These are phyloP conservation scores for Brachycybe producta DNA, from an alignment of 2,888 invertebrate genomes.

Conservation along the genomic window DNA sequence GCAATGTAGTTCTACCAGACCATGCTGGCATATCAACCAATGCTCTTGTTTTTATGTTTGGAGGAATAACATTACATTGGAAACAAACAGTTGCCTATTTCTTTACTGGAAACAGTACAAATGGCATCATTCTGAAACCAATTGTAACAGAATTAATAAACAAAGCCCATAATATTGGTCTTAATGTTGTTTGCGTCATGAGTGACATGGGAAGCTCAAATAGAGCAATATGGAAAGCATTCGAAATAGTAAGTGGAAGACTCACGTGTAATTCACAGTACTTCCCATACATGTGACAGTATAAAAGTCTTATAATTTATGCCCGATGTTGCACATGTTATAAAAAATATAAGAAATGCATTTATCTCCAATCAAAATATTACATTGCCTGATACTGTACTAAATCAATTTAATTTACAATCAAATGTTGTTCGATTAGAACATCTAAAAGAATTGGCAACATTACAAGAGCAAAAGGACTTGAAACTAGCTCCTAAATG, in stretches of 20 bases:
- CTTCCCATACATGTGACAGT: neutral
- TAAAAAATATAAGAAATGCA: no score
- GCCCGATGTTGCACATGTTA: neutral
- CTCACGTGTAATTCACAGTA: neutral
- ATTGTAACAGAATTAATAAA: neutral
- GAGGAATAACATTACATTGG: slow-evolving; percentile 4
- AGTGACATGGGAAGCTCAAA: neutral
- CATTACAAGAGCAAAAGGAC: slow-evolving; percentile 1
- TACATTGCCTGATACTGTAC: neutral
- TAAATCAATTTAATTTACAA: neutral
- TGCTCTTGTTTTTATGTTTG: neutral
- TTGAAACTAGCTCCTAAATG: neutral
- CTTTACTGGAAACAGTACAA: neutral
- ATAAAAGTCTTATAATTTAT: neutral
- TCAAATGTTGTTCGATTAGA: neutral
- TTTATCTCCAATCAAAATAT: neutral
- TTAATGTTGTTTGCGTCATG: neutral
- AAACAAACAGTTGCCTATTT: slow-evolving; percentile 14
- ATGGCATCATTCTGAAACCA: neutral
- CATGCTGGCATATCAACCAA: neutral
- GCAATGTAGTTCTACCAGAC: neutral
- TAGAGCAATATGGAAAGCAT: slow-evolving; percentile 2
- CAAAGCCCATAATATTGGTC: neutral
- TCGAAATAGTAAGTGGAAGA: slow-evolving; percentile 1
- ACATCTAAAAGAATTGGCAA: neutral